phyloP scores from a whole-genome alignment of 2,888 invertebrate genomes.

The Mellilla xanthometata region DNA sequence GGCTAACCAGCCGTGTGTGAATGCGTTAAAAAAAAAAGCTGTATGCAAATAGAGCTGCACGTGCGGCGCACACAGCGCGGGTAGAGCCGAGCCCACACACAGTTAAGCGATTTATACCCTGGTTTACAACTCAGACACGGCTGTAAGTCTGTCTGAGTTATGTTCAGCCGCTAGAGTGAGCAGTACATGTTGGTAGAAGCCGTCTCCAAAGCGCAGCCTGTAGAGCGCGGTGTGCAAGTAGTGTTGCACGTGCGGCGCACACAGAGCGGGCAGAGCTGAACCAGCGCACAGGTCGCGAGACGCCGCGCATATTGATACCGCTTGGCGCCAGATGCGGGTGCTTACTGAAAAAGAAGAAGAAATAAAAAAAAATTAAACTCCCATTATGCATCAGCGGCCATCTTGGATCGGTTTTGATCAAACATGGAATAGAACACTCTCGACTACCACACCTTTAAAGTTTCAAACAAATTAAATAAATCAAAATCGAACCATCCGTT shows the following conservation, averaged over 20 bases:
- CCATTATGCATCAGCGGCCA: too few species aligned
- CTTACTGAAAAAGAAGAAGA: constrained; percentile 49
- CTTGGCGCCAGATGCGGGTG: constrained; percentile 86
- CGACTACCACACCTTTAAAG: too few species aligned
- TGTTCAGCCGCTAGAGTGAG: constrained; percentile 38
- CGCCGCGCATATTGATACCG: constrained; percentile 82
- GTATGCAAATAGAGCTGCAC: constrained; percentile 57
- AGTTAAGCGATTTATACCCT: constrained; percentile 25
- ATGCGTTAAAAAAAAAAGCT: too few species aligned
- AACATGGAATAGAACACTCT: too few species aligned
- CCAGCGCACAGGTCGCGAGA: constrained; percentile 54
- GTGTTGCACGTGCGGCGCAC: constrained; percentile 47
- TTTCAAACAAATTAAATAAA: too few species aligned
- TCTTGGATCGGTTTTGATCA: too few species aligned
- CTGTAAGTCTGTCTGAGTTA: constrained; percentile 20
- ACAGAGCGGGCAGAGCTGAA: constrained; percentile 26
- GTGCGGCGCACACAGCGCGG: constrained; percentile 36
- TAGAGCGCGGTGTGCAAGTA: constrained; percentile 57
- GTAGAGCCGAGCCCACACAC: constrained; percentile 38
- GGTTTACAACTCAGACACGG: constrained; percentile 5
- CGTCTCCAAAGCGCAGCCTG: constrained; percentile 44
- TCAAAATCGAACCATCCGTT: too few species aligned
- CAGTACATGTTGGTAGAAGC: constrained; percentile 51
- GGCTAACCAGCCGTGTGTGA: too few species aligned
- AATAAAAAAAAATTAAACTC: too few species aligned